These are phyloP conservation scores for Oreochromis niloticus DNA, from an alignment of 2,113 vertebrate species.

Conservation along the genomic window DNA sequence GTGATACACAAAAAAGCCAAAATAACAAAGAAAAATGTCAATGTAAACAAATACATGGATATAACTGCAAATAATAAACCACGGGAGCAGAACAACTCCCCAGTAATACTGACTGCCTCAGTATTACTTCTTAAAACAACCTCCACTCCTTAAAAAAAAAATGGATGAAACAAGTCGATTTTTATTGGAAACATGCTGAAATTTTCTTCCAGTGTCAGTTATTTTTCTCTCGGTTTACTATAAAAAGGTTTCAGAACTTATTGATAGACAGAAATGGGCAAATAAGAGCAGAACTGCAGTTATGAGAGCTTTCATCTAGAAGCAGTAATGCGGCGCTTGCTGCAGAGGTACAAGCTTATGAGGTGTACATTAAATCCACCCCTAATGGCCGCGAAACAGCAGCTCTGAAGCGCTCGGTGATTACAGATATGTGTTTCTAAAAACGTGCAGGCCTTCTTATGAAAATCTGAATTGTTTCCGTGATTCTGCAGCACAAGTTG, in stretches of 20 bases:
- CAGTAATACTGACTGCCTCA: not conserved
- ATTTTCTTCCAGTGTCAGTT: not conserved
- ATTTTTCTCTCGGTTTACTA: not conserved
- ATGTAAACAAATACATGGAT: not conserved
- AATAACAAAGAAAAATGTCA: not conserved
- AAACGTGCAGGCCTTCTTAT: not conserved
- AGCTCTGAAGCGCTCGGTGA: not conserved
- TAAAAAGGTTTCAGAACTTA: not conserved
- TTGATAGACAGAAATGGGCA: not conserved
- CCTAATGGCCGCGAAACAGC: not conserved
- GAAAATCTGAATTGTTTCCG: not conserved
- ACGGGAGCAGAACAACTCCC: not conserved
- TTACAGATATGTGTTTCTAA: not conserved
- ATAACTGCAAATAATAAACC: not conserved
- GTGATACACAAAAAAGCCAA: not conserved
- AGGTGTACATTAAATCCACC: not conserved
- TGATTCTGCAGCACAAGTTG: not conserved
- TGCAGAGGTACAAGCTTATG: not conserved
- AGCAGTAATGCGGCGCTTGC: not conserved
- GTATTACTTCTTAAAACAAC: not conserved
- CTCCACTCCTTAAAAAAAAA: not conserved
- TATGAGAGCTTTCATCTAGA: slow-evolving; percentile 11
- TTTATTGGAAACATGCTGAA: not conserved
- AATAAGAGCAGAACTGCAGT: not conserved
- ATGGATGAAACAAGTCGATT: not conserved